Conservation (phyloP, 2,797 vertebrate species). For the Pseudocheirus occidentalis region DNA sequence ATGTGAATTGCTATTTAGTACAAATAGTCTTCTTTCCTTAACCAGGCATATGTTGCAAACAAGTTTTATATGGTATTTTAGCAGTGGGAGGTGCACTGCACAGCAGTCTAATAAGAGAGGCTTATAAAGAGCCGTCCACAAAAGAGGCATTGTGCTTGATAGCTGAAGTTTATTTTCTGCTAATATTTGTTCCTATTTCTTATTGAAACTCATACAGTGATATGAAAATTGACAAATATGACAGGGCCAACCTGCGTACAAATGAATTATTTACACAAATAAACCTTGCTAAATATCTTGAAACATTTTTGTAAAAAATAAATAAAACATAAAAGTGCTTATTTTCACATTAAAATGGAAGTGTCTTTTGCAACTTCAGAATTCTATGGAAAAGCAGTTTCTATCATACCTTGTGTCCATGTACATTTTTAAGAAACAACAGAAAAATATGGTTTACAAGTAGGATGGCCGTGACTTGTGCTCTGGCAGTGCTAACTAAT, state of each 20-base stretch:
- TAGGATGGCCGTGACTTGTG: conserved; percentile 63
- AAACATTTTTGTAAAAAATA: conserved; percentile 76
- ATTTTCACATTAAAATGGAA: conserved; percentile 85
- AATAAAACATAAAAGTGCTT: conserved; percentile 70
- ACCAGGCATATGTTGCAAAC: not conserved
- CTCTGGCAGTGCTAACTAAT: conserved; percentile 66
- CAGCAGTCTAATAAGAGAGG: conserved; percentile 63
- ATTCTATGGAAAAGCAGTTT: conserved; percentile 82
- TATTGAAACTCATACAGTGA: conserved; percentile 58
- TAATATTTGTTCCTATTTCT: conserved; percentile 60
- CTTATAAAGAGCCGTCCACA: conserved; percentile 56
- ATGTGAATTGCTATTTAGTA: conserved; percentile 40
- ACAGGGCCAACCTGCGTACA: conserved; percentile 79
- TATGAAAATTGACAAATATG: conserved; percentile 45
- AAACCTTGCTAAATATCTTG: conserved; percentile 75
- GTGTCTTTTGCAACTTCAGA: conserved; percentile 83
- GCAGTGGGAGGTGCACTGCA: conserved; percentile 52
- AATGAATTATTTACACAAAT: conserved; percentile 71
- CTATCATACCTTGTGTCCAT: conserved; percentile 82
- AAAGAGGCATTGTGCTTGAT: conserved; percentile 42
- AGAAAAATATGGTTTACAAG: conserved; percentile 68
- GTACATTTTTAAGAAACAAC: conserved; percentile 70
- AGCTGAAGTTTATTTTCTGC: conserved; percentile 48
- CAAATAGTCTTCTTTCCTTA: conserved; percentile 20
- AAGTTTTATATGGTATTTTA: not conserved